Evolutionary conservation across 2,888 invertebrate species (phyloP).

Genomic region (Mystacides longicornis): DNA sequence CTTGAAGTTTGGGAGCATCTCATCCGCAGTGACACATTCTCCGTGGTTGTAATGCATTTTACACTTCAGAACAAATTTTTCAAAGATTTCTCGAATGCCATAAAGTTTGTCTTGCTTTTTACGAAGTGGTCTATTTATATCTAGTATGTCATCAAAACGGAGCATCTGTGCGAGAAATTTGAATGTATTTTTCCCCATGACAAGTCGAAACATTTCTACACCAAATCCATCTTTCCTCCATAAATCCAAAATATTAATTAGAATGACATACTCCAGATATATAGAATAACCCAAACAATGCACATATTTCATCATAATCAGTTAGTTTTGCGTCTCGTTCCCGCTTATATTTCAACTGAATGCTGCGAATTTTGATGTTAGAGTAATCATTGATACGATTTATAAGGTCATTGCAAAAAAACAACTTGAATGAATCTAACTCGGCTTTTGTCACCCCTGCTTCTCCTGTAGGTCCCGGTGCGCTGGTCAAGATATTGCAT

Average conservation of each 20-base stretch:
- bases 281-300: neutral
- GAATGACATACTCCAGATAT: neutral
- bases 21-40: neutral
- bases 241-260: neutral
- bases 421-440: neutral
- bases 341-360: neutral
- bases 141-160: neutral
- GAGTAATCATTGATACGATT: neutral
- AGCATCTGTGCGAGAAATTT: neutral
- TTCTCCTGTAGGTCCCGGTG: neutral
- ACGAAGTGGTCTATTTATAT: neutral
- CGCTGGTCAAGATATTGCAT: neutral
- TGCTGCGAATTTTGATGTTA: neutral
- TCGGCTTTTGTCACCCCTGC: neutral
- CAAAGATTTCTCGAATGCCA: neutral
- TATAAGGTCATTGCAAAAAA: neutral
- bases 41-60: neutral
- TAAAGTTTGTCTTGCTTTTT: neutral
- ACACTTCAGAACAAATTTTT: neutral
- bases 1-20: neutral
- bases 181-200: neutral
- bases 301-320: neutral
- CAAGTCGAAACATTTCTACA: neutral
- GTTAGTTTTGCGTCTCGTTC: neutral
- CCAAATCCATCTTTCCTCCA: slow-evolving; percentile 3